Evolutionary conservation across 2,888 invertebrate species (phyloP).

Genomic region (Mechanitis messenoides): DNA sequence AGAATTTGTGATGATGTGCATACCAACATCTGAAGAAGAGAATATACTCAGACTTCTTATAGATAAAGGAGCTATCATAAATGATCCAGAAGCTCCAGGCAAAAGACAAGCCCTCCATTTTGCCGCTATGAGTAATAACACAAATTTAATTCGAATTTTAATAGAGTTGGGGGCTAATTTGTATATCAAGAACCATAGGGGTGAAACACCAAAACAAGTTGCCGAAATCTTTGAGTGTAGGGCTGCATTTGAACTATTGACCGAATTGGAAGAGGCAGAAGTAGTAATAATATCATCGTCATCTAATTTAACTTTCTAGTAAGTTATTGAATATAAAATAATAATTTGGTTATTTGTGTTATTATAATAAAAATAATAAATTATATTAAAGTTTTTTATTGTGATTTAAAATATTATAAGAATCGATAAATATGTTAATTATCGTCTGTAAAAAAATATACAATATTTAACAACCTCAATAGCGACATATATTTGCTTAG

Average conservation of each 20-base stretch:
- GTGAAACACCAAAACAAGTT: constrained; percentile 58
- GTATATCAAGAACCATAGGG: constrained; percentile 47
- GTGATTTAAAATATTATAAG: no score
- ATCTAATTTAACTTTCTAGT: background rate
- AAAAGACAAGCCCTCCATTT: constrained; percentile 69
- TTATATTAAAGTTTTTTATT: no score
- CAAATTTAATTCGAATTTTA: constrained; percentile 49
- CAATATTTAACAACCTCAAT: no score
- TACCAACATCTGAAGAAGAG: constrained; percentile 51
- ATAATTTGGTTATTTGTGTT: no score
- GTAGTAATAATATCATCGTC: constrained; percentile 4
- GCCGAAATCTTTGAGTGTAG: constrained; percentile 52
- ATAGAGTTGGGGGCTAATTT: constrained; percentile 55
- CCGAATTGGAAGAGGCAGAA: constrained; percentile 32
- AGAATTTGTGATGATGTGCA: constrained; percentile 66
- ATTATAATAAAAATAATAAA: no score
- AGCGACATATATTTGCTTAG: no score
- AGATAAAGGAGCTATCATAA: constrained; percentile 50
- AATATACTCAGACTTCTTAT: constrained; percentile 54
- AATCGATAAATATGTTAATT: no score
- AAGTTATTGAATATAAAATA: background rate
- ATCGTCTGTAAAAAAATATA: no score
- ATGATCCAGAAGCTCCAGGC: constrained; percentile 56
- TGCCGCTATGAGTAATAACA: constrained; percentile 69
- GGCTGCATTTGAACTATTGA: constrained; percentile 42